Conservation (phyloP, 1,140 invertebrate species). For the Tetramorium parvispinum region DNA sequence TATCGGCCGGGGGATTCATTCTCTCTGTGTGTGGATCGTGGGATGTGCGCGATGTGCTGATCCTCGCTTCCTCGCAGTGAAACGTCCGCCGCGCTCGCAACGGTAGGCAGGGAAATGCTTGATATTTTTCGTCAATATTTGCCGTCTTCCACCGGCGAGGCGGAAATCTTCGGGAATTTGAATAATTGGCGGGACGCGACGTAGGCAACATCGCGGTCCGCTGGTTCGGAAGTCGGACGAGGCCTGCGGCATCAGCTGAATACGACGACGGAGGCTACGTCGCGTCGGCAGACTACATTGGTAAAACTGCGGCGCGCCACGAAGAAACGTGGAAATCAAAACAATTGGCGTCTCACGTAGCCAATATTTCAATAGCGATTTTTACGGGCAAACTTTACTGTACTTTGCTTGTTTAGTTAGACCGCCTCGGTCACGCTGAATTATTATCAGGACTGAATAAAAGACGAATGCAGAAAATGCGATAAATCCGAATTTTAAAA, state of each 20-base stretch:
- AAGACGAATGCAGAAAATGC: neutral
- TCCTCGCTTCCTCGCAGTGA: neutral
- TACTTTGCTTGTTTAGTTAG: neutral
- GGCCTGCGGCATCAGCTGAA: constrained; percentile 46
- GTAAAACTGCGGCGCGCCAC: constrained; percentile 38
- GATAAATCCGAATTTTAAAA: neutral
- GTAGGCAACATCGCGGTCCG: constrained; percentile 54
- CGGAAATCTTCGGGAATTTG: constrained; percentile 53
- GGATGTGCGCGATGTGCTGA: constrained; percentile 15
- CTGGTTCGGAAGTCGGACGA: constrained; percentile 39
- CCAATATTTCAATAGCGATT: constrained; percentile 41
- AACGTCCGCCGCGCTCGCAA: neutral
- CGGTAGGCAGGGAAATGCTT: neutral
- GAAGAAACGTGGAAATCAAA: constrained; percentile 41
- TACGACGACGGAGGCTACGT: neutral
- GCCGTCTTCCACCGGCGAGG: constrained; percentile 48
- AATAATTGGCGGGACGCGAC: constrained; percentile 59
- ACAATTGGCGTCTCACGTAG: constrained; percentile 50
- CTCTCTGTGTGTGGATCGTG: neutral
- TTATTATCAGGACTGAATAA: neutral
- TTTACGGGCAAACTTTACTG: constrained; percentile 25
- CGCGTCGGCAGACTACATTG: neutral
- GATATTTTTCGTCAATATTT: constrained; percentile 63
- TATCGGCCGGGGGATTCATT: neutral
- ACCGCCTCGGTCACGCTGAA: neutral